These are phyloP conservation scores for Heliconius himera DNA, from an alignment of 1,140 invertebrate species.

Conservation along the genomic window DNA sequence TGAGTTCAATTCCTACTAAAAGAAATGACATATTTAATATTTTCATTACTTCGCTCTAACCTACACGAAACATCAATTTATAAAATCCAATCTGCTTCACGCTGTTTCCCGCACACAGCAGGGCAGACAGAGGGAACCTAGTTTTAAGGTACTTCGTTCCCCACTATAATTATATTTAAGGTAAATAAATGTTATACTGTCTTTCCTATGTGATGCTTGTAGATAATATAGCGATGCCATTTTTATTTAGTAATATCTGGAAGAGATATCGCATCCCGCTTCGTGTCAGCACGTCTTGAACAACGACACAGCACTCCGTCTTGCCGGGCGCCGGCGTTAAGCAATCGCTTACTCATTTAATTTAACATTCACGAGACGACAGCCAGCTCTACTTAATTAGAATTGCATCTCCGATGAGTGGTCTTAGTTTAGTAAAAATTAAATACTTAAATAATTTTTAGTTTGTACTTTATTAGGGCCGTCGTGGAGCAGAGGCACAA, in stretches of 20 bases:
- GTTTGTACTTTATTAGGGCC: no score
- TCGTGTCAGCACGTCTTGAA: slow-evolving; percentile 9
- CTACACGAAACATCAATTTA: no score
- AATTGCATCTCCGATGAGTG: neutral
- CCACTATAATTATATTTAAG: neutral
- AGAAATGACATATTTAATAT: no score
- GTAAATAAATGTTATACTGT: neutral
- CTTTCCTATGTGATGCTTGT: neutral
- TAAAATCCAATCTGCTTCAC: no score
- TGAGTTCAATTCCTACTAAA: no score
- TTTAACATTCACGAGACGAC: slow-evolving; percentile 12
- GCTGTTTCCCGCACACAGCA: no score
- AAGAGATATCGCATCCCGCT: slow-evolving; percentile 4
- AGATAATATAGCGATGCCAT: neutral
- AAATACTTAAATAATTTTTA: no score
- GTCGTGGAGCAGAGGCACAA: no score
- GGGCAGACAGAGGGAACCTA: no score
- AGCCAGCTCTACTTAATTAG: slow-evolving; percentile 17
- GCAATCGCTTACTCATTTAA: slow-evolving; percentile 16
- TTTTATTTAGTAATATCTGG: neutral
- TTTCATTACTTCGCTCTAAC: no score
- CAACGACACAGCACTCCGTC: slow-evolving; percentile 9
- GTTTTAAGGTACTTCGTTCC: no score
- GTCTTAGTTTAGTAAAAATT: neutral
- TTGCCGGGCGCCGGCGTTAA: neutral